A percentile compares a stretch with the other conserved stretches of the same genome.
Conservation (phyloP, 2,113 vertebrate genomes). For the Mustela lutreola region DNA sequence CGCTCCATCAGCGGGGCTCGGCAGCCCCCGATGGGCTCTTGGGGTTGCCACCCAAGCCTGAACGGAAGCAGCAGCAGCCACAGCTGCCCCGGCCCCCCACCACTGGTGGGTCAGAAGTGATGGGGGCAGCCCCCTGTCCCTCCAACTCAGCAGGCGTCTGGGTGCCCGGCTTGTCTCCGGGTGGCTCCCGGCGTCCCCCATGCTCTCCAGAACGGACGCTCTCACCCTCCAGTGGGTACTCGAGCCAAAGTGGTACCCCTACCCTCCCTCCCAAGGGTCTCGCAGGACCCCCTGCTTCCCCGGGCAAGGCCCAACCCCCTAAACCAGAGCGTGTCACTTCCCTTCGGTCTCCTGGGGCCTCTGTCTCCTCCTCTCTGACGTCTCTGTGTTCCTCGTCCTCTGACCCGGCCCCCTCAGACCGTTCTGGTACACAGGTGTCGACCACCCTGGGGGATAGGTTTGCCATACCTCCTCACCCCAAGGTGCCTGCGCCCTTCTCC, state of each 20-base stretch:
- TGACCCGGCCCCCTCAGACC: slow-evolving; percentile 84
- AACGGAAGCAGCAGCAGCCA: slow-evolving; percentile 80
- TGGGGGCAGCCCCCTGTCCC: slow-evolving; percentile 65
- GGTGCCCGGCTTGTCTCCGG: slow-evolving; percentile 75
- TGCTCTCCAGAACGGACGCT: slow-evolving; percentile 92
- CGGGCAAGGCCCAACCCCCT: slow-evolving; percentile 89
- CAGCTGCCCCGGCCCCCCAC: slow-evolving; percentile 75
- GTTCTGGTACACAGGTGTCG: slow-evolving; percentile 47
- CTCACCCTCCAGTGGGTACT: slow-evolving; percentile 98
- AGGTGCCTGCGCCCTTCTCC: slow-evolving; percentile 93
- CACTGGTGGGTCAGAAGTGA: slow-evolving; percentile 52
- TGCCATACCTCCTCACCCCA: slow-evolving; percentile 94
- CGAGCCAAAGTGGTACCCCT: slow-evolving; percentile 97
- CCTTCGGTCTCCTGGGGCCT: slow-evolving; percentile 90
- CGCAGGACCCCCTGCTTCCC: slow-evolving; percentile 86
- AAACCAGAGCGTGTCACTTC: slow-evolving; percentile 92
- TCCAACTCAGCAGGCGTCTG: slow-evolving; percentile 60
- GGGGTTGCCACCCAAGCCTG: slow-evolving; percentile 86
- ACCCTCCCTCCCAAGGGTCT: slow-evolving; percentile 93
- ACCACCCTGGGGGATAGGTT: slow-evolving; percentile 85
- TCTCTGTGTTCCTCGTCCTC: slow-evolving; percentile 93
- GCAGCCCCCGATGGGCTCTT: slow-evolving; percentile 88
- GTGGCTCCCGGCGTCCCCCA: slow-evolving; percentile 76
- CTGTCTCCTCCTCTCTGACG: slow-evolving; percentile 93
- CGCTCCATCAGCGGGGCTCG: slow-evolving; percentile 88